These are phyloP conservation scores for Altica lythri DNA, from an alignment of 2,888 invertebrate genomes.

Conservation along the genomic window DNA sequence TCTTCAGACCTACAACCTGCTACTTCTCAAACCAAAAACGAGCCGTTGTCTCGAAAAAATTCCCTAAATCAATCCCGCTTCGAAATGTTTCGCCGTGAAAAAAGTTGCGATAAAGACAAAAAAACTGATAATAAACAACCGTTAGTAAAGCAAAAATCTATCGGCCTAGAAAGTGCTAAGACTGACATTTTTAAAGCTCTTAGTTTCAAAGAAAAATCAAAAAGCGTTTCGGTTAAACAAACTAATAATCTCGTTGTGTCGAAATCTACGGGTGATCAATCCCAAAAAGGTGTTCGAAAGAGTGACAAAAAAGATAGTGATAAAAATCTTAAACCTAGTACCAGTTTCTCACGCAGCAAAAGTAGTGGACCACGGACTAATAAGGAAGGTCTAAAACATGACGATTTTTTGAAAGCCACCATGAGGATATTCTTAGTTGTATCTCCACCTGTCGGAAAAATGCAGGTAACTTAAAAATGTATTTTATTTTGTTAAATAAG, in stretches of 20 bases:
- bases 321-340: constrained; percentile 47
- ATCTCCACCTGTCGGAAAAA: constrained; percentile 68
- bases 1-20: constrained; percentile 26
- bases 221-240: constrained; percentile 49
- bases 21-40: constrained; percentile 43
- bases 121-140: constrained; percentile 52
- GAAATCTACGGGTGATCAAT: constrained; percentile 40
- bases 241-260: constrained; percentile 43
- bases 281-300: constrained; percentile 54
- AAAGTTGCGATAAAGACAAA: constrained; percentile 45
- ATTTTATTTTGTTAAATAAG: too few relatives aligned
- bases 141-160: constrained; percentile 52
- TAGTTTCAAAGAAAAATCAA: constrained; percentile 51
- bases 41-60: constrained; percentile 53
- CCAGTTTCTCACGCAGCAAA: constrained; percentile 47
- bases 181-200: constrained; percentile 48
- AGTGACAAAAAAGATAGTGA: constrained; percentile 51
- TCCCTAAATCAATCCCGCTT: constrained; percentile 54
- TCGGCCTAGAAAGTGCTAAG: constrained; percentile 46
- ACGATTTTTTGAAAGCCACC: constrained; percentile 73
- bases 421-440: constrained; percentile 77
- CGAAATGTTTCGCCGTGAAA: constrained; percentile 47
- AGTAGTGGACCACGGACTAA: constrained; percentile 37
- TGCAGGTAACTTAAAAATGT: too few relatives aligned
- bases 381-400: constrained; percentile 59